A percentile compares a stretch with the other conserved stretches of the same genome.
Conservation (phyloP, 2,888 invertebrate species). For the Drosophila fungiperda region DNA sequence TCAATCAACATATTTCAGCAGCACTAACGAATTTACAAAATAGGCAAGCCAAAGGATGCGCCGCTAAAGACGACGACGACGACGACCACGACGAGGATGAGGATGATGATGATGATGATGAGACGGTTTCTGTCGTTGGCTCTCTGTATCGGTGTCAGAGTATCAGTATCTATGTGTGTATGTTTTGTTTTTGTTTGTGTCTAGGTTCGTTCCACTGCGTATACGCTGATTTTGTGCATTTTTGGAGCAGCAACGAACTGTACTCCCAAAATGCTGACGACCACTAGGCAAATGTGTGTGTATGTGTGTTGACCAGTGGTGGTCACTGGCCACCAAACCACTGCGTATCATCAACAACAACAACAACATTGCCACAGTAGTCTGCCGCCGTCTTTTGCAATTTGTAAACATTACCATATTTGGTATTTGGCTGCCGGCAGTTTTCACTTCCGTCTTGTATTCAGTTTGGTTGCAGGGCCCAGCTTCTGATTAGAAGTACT, state of each 20-base stretch:
- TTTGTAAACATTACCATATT: constrained; percentile 83
- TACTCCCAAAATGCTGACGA: constrained; percentile 33
- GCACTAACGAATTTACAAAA: constrained; percentile 83
- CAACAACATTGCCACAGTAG: constrained; percentile 12
- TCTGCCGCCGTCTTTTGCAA: constrained; percentile 69
- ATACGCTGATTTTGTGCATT: constrained; percentile 74
- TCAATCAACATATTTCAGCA: constrained; percentile 82
- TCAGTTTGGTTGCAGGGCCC: constrained; percentile 26
- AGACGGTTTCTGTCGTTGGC: constrained; percentile 41
- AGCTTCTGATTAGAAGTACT: constrained; percentile 9
- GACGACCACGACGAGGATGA: constrained; percentile 2
- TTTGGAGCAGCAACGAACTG: constrained; percentile 57
- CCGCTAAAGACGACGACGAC: constrained; percentile 47
- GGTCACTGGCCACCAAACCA: constrained; percentile 48
- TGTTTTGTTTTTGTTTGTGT: not conserved
- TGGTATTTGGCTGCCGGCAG: constrained; percentile 62
- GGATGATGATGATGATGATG: constrained; percentile 51
- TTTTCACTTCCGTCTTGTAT: constrained; percentile 60
- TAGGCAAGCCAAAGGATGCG: constrained; percentile 81
- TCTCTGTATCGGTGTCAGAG: constrained; percentile 46
- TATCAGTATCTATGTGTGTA: constrained; percentile 17
- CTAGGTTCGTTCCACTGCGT: constrained; percentile 19
- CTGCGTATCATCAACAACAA: constrained; percentile 36
- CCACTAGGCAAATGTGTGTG: constrained; percentile 59
- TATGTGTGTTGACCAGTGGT: constrained; percentile 42